Percentiles rank a stretch among this genome's conserved stretches.
Conservation (phyloP, 2,113 vertebrate genomes). For the Trinectes maculatus region DNA sequence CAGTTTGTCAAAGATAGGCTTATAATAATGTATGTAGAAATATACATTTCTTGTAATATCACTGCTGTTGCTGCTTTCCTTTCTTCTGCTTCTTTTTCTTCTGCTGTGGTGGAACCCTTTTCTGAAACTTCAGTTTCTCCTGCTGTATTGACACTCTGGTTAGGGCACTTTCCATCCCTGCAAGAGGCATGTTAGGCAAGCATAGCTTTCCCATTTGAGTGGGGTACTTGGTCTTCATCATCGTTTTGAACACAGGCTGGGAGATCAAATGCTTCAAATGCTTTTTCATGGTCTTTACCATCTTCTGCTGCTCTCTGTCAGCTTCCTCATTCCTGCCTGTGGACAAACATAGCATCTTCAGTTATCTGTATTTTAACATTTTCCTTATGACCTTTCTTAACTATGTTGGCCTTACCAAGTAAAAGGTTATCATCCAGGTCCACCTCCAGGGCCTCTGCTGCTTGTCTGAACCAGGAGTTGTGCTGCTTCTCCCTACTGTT, state of each 20-base stretch:
- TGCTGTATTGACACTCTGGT: conserved; percentile 78
- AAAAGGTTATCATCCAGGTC: conserved; percentile 88
- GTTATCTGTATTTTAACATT: background rate
- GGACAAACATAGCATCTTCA: background rate
- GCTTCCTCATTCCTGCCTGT: conserved; percentile 81
- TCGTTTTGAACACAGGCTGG: conserved; percentile 87
- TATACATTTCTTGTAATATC: conserved; percentile 25
- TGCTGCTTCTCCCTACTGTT: conserved; percentile 91
- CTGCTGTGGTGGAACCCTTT: conserved; percentile 64
- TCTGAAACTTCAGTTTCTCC: conserved; percentile 46
- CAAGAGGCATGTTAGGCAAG: conserved; percentile 62
- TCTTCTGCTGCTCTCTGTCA: conserved; percentile 86
- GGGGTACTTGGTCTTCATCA: conserved; percentile 91
- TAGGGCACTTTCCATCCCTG: conserved; percentile 81
- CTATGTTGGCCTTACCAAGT: conserved; percentile 64
- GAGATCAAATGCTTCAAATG: conserved; percentile 88
- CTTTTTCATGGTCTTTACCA: conserved; percentile 90
- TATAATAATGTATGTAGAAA: conserved; percentile 3
- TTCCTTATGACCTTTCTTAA: too few species aligned
- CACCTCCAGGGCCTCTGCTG: conserved; percentile 91
- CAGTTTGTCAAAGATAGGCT: background rate
- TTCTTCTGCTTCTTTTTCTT: conserved; percentile 53
- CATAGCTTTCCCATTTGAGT: conserved; percentile 90
- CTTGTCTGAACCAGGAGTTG: conserved; percentile 93
- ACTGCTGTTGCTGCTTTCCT: conserved; percentile 35